Conservation (phyloP, 1,140 invertebrate species). For the Ips typographus region DNA sequence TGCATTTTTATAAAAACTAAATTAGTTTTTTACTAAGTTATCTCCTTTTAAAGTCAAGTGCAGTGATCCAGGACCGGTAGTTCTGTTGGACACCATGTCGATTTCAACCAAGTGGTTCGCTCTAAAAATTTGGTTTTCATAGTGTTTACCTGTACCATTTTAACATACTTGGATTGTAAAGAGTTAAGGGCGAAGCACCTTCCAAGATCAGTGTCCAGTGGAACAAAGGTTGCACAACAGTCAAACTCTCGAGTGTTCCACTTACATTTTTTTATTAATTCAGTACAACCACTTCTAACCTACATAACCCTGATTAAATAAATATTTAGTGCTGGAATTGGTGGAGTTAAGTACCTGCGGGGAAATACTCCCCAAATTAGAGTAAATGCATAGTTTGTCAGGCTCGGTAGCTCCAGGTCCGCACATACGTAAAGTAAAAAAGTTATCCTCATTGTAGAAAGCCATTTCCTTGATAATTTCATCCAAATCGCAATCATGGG, state of each 20-base stretch:
- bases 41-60: conserved; percentile 59
- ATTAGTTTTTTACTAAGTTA: conserved; percentile 52
- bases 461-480: conserved; percentile 67
- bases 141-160: background rate
- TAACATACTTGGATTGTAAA: conserved; percentile 54
- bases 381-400: background rate
- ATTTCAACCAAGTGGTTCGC: no score
- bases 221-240: conserved; percentile 66
- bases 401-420: conserved; percentile 45
- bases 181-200: conserved; percentile 66
- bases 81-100: conserved; percentile 58
- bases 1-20: background rate
- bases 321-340: background rate
- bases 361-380: background rate
- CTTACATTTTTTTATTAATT: conserved; percentile 59
- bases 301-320: conserved; percentile 40
- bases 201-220: conserved; percentile 66
- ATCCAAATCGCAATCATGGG: conserved; percentile 68
- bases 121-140: no score
- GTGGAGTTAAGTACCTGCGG: background rate
- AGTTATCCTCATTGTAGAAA: conserved; percentile 65
- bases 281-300: conserved; percentile 61
- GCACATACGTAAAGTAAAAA: conserved; percentile 66
- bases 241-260: conserved; percentile 64
- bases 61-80: conserved; percentile 59